A percentile compares a stretch with the other conserved stretches of the same genome.
These are phyloP conservation scores for Aythya baeri DNA, from an alignment of 2,113 vertebrate species.

Conservation along the genomic window DNA sequence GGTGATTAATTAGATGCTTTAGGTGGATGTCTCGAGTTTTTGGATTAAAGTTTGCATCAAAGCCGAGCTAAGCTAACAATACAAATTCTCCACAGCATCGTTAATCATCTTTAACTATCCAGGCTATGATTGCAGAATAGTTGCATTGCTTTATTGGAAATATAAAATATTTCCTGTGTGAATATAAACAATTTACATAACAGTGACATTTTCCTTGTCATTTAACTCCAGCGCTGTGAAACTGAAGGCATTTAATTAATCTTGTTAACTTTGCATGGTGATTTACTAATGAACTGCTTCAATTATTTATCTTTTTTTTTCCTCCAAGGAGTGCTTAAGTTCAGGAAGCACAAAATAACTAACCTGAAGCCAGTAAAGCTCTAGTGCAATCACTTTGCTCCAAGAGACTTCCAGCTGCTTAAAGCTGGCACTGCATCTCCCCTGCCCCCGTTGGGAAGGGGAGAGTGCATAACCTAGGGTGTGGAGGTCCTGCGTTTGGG, in stretches of 20 bases:
- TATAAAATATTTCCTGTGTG: neutral
- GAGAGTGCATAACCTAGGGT: neutral
- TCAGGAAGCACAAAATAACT: neutral
- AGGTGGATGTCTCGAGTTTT: neutral
- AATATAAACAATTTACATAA: neutral
- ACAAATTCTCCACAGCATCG: neutral
- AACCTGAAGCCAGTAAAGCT: neutral
- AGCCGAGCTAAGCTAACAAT: neutral
- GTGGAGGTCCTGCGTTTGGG: neutral
- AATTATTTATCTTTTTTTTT: neutral
- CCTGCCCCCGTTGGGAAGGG: neutral
- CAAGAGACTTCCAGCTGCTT: neutral
- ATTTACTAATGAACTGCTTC: constrained; percentile 10
- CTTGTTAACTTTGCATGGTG: neutral
- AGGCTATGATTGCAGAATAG: neutral
- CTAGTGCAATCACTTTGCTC: neutral
- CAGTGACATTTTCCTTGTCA: neutral
- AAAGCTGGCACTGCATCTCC: neutral
- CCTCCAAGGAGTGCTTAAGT: neutral
- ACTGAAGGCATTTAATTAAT: neutral
- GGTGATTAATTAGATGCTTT: neutral
- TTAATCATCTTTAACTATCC: neutral
- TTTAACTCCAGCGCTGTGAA: neutral
- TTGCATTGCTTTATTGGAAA: neutral
- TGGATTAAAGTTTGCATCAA: neutral